These are phyloP conservation scores for Lithophane semibrunnea DNA, from an alignment of 2,888 invertebrate species.

Conservation along the genomic window DNA sequence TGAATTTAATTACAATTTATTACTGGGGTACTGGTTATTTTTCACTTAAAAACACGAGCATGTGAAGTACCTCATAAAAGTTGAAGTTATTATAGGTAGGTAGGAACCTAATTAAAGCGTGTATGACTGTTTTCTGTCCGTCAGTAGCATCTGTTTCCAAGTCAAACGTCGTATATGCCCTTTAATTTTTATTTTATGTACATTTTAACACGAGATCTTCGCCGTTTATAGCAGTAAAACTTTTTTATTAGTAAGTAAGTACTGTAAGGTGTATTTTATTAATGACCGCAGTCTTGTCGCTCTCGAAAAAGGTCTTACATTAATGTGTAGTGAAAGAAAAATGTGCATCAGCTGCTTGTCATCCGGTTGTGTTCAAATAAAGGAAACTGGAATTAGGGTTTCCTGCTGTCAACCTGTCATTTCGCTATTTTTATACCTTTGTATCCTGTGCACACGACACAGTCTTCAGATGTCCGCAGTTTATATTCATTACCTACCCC, in stretches of 20 bases:
- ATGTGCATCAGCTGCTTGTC: slow-evolving; percentile 48
- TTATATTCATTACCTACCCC: slow-evolving; percentile 61
- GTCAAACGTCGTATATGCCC: neutral
- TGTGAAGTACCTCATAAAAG: slow-evolving; percentile 23
- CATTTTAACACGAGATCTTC: slow-evolving; percentile 21
- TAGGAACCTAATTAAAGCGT: slow-evolving; percentile 25
- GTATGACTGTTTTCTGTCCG: slow-evolving; percentile 24
- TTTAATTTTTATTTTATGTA: slow-evolving; percentile 34
- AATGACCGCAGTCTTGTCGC: neutral
- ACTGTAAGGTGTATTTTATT: slow-evolving; percentile 9
- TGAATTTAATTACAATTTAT: neutral
- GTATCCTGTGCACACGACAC: slow-evolving; percentile 45
- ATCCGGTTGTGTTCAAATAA: slow-evolving; percentile 36
- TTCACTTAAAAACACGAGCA: slow-evolving; percentile 16
- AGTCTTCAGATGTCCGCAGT: slow-evolving; percentile 35
- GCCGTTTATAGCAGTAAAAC: slow-evolving; percentile 48
- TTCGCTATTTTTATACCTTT: slow-evolving; percentile 47
- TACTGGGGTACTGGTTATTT: slow-evolving; percentile 34
- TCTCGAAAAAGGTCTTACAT: neutral
- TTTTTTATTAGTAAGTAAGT: slow-evolving; percentile 3
- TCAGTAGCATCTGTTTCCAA: slow-evolving; percentile 52
- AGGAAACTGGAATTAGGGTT: slow-evolving; percentile 59
- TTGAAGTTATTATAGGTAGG: neutral
- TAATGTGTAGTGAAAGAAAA: slow-evolving; percentile 25
- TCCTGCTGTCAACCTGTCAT: slow-evolving; percentile 52